These are phyloP conservation scores for Pachymerium ferrugineum DNA, from an alignment of 2,888 invertebrate genomes.

Conservation along the genomic window DNA sequence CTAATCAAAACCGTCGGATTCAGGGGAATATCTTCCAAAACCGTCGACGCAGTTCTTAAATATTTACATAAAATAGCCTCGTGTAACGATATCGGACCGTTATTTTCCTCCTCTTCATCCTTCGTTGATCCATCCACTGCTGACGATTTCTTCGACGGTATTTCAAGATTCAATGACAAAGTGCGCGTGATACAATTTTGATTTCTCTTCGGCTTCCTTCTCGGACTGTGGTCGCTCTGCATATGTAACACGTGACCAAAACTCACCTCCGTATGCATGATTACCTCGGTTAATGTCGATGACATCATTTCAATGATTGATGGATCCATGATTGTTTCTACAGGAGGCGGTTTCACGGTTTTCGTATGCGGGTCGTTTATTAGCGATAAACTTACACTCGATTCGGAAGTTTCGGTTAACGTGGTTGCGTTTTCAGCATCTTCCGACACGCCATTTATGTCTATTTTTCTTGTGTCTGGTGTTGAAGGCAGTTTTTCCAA, in stretches of 20 bases:
- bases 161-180: conserved; percentile 11
- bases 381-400: neutral
- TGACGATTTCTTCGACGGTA: neutral
- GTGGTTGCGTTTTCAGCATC: neutral
- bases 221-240: neutral
- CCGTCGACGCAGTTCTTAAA: conserved; percentile 51
- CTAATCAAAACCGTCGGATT: conserved; percentile 38
- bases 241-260: neutral
- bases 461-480: neutral
- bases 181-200: conserved; percentile 24
- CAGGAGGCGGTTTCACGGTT: neutral
- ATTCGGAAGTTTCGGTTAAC: neutral
- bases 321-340: neutral
- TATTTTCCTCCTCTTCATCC: neutral
- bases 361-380: neutral
- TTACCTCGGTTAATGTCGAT: conserved; percentile 1
- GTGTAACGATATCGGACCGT: conserved; percentile 45
- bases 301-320: neutral
- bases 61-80: conserved; percentile 87
- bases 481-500: neutral
- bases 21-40: conserved; percentile 43
- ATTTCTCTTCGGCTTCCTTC: neutral
- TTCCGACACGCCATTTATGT: too few species aligned
- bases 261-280: conserved; percentile 22
- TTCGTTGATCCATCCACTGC: neutral